phyloP scores from a whole-genome alignment of 1,140 invertebrate species.

The Cyrtorhinus lividipennis region DNA sequence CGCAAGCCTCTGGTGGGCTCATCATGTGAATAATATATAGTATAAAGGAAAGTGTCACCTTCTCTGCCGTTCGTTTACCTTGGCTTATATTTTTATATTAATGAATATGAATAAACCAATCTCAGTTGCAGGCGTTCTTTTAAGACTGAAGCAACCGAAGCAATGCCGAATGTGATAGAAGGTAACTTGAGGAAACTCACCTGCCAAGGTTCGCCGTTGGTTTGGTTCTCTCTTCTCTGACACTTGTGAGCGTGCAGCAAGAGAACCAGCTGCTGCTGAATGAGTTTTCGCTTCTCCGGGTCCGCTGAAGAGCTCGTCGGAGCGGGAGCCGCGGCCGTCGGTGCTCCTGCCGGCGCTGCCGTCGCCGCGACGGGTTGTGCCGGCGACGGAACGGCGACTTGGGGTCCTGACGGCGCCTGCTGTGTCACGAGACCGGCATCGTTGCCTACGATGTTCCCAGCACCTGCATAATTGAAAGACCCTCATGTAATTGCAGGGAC shows the following conservation, averaged over 20 bases:
- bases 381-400: constrained; percentile 50
- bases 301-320: constrained; percentile 51
- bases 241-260: constrained; percentile 98
- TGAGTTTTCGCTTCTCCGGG: constrained; percentile 95
- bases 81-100: too few species aligned
- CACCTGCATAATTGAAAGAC: constrained; percentile 16
- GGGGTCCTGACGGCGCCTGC: constrained; percentile 47
- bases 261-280: constrained; percentile 94
- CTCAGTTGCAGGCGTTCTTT: too few species aligned
- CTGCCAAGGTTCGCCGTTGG: constrained; percentile 60
- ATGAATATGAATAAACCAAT: too few species aligned
- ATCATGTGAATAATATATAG: too few species aligned
- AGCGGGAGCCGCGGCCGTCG: constrained; percentile 18
- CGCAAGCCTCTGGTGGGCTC: too few species aligned
- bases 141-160: too few species aligned
- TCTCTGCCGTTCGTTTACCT: too few species aligned
- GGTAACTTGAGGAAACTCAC: constrained; percentile 20
- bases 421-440: constrained; percentile 45
- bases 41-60: too few species aligned
- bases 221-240: constrained; percentile 73
- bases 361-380: constrained; percentile 38
- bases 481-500: too few species aligned
- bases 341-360: constrained; percentile 6
- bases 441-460: constrained; percentile 31
- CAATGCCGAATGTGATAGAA: too few species aligned